These are phyloP conservation scores for Hirtodrosophila trivittata DNA, from an alignment of 2,888 invertebrate genomes.

Conservation along the genomic window DNA sequence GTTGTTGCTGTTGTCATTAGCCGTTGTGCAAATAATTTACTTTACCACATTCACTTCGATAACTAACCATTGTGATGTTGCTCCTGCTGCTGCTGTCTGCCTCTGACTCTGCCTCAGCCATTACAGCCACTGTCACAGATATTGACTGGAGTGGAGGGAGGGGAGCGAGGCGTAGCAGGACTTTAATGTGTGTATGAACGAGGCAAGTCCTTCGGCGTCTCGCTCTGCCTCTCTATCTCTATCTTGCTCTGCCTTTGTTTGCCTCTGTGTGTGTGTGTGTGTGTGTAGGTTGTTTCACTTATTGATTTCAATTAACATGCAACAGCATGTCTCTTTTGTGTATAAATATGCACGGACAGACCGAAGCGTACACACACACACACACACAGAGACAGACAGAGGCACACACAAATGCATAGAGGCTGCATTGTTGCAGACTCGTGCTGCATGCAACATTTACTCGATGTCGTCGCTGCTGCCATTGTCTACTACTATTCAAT, in stretches of 20 bases:
- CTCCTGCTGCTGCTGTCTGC: slow-evolving; percentile 43
- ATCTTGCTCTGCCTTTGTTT: no score
- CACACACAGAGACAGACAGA: slow-evolving; percentile 12
- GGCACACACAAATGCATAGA: slow-evolving; percentile 5
- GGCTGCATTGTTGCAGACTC: slow-evolving; percentile 37
- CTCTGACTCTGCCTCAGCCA: slow-evolving; percentile 57
- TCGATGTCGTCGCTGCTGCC: slow-evolving; percentile 38
- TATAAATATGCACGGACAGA: slow-evolving; percentile 37
- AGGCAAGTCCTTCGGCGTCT: slow-evolving; percentile 1
- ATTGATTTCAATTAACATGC: slow-evolving; percentile 80
- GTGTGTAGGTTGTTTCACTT: slow-evolving; percentile 64
- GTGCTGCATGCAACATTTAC: slow-evolving; percentile 62
- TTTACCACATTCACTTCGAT: slow-evolving; percentile 78
- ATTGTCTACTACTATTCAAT: slow-evolving; percentile 67
- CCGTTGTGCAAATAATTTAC: slow-evolving; percentile 80
- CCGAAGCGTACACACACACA: slow-evolving; percentile 12
- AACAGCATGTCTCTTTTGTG: slow-evolving; percentile 76
- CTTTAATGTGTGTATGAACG: slow-evolving; percentile 5
- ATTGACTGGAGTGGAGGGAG: slow-evolving; percentile 31
- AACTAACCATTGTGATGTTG: slow-evolving; percentile 77
- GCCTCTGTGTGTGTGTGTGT: slow-evolving; percentile 6
- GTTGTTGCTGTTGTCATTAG: slow-evolving; percentile 73
- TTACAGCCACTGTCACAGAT: slow-evolving; percentile 59
- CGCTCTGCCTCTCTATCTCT: neutral
- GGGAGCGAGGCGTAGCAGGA: slow-evolving; percentile 13